Conservation (phyloP, 2,113 vertebrate species). For the Coregonus clupeaformis region DNA sequence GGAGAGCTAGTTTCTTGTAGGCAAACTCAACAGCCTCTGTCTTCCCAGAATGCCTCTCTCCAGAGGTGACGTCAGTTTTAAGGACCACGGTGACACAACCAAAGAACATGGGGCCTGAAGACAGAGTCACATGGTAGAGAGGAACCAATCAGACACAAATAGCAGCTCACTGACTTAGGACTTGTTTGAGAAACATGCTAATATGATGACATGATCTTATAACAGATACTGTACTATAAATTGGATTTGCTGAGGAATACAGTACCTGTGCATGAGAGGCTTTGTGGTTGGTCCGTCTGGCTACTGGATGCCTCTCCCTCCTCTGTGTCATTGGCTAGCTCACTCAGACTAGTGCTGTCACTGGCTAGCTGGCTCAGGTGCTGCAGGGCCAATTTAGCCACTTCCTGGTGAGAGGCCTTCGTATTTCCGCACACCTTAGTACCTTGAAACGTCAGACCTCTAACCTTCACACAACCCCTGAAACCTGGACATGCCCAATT, state of each 20-base stretch:
- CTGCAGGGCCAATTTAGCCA: conserved; percentile 35
- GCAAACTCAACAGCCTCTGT: conserved; percentile 12
- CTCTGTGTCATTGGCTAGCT: conserved; percentile 1
- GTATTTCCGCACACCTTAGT: neutral
- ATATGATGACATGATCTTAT: neutral
- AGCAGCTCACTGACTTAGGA: neutral
- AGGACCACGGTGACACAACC: conserved; percentile 29
- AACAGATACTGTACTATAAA: neutral
- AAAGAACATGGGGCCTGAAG: conserved; percentile 19
- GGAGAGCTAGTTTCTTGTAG: conserved; percentile 14
- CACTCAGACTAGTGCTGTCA: neutral
- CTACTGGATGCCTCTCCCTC: conserved; percentile 1
- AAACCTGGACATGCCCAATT: conserved; percentile 35
- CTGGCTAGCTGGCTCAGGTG: conserved; percentile 9
- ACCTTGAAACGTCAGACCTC: conserved; percentile 35
- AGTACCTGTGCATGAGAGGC: conserved; percentile 2
- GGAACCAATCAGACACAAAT: neutral
- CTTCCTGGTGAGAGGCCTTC: conserved; percentile 51
- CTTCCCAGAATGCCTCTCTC: neutral
- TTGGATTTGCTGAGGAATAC: no score
- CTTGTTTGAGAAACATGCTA: no score
- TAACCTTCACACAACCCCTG: conserved; percentile 37
- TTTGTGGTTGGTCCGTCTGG: conserved; percentile 1
- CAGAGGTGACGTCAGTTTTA: neutral
- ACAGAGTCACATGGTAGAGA: neutral